phyloP scores from a whole-genome alignment of 1,140 invertebrate species.

The Hylaeus volcanicus region DNA sequence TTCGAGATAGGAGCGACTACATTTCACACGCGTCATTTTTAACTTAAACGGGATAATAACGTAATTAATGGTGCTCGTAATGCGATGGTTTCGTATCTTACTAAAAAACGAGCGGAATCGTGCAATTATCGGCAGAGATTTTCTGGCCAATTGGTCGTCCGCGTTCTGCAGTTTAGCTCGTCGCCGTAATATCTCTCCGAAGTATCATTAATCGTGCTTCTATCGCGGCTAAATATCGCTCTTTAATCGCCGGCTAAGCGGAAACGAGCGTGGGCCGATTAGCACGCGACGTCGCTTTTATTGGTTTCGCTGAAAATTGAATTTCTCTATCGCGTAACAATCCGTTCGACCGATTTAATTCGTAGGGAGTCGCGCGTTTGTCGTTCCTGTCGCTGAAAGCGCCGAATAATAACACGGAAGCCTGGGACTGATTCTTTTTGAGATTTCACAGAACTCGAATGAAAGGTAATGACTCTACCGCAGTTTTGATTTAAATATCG shows the following conservation, averaged over 20 bases:
- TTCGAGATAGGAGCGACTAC: no score
- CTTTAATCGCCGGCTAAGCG: slow-evolving; percentile 6
- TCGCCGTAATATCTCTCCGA: slow-evolving; percentile 17
- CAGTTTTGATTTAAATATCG: not conserved
- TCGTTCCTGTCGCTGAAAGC: not conserved
- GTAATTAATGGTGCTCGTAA: no score
- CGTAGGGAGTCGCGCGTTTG: not conserved
- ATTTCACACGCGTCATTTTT: no score
- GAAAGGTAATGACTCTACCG: not conserved
- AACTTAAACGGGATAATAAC: no score
- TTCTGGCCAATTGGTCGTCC: slow-evolving; percentile 8
- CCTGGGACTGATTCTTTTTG: slow-evolving; percentile 19
- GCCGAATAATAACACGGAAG: slow-evolving; percentile 20
- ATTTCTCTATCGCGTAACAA: slow-evolving; percentile 55
- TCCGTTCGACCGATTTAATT: slow-evolving; percentile 39
- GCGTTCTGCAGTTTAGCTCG: not conserved
- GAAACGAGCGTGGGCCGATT: slow-evolving; percentile 46
- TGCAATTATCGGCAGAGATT: slow-evolving; percentile 7
- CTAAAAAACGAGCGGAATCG: not conserved
- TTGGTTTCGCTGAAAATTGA: slow-evolving; percentile 61
- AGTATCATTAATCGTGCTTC: slow-evolving; percentile 39
- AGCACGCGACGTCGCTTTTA: slow-evolving; percentile 54
- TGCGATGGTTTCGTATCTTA: not conserved
- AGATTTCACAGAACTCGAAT: not conserved
- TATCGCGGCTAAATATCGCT: slow-evolving; percentile 41